phyloP scores from a whole-genome alignment of 2,113 vertebrate species.

The Phrynocephalus versicolor region DNA sequence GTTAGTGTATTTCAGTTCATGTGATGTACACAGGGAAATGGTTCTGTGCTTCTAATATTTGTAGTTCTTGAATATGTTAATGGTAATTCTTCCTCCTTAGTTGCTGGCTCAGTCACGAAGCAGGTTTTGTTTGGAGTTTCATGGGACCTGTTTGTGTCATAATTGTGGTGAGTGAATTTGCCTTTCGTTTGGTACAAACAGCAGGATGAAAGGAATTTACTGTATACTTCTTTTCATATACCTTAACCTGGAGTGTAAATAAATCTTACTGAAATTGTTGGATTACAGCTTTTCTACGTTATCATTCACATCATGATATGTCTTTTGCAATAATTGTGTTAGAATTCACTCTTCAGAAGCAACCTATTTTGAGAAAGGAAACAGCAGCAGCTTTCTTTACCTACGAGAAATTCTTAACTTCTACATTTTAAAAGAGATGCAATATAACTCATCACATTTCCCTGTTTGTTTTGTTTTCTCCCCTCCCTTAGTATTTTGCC shows the following conservation, averaged over 20 bases:
- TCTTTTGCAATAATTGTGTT: neutral
- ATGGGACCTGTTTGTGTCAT: constrained; percentile 75
- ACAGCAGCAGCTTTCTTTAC: neutral
- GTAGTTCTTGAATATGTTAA: neutral
- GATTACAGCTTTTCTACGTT: neutral
- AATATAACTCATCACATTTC: too few relatives aligned
- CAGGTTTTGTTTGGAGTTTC: constrained; percentile 77
- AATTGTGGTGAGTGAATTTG: constrained; percentile 71
- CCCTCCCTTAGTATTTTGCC: too few relatives aligned
- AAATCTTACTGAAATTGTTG: neutral
- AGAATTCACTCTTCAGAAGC: neutral
- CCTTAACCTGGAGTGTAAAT: too few relatives aligned
- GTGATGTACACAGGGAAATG: neutral
- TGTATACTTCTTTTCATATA: neutral
- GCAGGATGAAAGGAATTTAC: neutral
- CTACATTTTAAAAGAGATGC: too few relatives aligned
- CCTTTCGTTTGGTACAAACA: neutral
- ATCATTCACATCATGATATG: neutral
- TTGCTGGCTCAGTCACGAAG: constrained; percentile 75
- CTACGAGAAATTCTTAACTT: neutral
- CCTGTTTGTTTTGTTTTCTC: too few relatives aligned
- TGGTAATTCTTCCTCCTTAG: constrained; percentile 58
- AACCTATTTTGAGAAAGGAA: neutral
- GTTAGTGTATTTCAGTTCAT: neutral
- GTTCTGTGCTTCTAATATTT: neutral